Base-by-base conservation (phyloP, 2,888 invertebrate species). In the Zhuqinia jingwanae region DNA sequence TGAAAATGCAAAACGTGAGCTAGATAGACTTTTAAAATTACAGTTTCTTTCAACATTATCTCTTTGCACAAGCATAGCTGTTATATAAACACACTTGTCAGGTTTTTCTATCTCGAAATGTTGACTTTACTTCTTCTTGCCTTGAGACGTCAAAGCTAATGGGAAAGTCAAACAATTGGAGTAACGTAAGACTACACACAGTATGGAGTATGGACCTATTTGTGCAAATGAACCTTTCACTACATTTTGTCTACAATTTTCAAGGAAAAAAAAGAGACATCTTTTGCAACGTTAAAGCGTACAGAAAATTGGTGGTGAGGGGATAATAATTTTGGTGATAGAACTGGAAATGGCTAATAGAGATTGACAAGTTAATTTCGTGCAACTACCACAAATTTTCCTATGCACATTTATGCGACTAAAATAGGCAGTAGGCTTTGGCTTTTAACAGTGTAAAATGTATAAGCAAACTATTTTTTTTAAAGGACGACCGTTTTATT, bases 101-200 rank as follows among this genome's bases (percentile, higher is more conserved):
- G n/a, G n/a, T n/a, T n/a, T n/a, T n/a, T n/a, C n/a, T n/a, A n/a
- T 20, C 20, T 11, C 17, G 36, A 36, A 13, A 42, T 65, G 30
- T 42, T 65, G 65, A 36, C 25, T 65, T 36, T 30, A n/a, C n/a
- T 36, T 65, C 13, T 15, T 10, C 65, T 30, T 2, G 17, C 11
- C 70, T 45, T n/a, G n/a, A n/a, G n/a, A n/a, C n/a, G n/a, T n/a
- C n/a, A n/a, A n/a, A 17, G 13, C 36, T 70, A 70, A 70, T 45
- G 47, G 47, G 25, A 70, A 70, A 70, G 70, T 22, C 70, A 70
- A 70, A 70, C 47, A 70, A 47, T 3, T n/a, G 2, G n/a, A 65
- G n/a, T n/a, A n/a, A n/a, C n/a, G n/a, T n/a, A n/a, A n/a, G n/a
- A n/a, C n/a, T n/a, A n/a, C n/a, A n/a, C n/a, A n/a, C n/a, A n/a